Conservation (phyloP, 2,888 invertebrate species). For the Argyra leucocephala region DNA sequence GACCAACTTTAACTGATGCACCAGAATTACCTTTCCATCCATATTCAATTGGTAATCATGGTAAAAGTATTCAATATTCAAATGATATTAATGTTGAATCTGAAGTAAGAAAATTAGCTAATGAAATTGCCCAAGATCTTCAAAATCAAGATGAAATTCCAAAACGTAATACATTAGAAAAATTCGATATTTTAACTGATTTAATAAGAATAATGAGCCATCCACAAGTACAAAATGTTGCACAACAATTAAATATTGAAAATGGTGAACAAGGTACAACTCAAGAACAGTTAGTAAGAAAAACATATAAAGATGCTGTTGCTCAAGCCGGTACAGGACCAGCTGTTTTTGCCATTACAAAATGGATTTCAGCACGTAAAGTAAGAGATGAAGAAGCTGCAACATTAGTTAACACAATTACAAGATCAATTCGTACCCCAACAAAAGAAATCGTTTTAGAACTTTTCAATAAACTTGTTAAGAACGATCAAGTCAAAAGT, state of each 20-base stretch:
- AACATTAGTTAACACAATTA: conserved; percentile 45
- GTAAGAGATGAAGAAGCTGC: conserved; percentile 52
- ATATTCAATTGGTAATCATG: conserved; percentile 44
- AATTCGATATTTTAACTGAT: conserved; percentile 52
- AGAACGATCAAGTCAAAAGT: conserved; percentile 46
- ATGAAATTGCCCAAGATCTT: conserved; percentile 52
- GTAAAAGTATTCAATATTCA: conserved; percentile 40
- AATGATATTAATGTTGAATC: conserved; percentile 31
- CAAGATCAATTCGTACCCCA: conserved; percentile 20
- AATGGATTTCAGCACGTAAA: conserved; percentile 51
- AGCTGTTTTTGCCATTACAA: conserved; percentile 51
- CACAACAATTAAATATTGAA: conserved; percentile 31
- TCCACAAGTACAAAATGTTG: conserved; percentile 46
- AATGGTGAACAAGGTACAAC: conserved; percentile 44
- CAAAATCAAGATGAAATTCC: conserved; percentile 51
- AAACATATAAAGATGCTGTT: conserved; percentile 56
- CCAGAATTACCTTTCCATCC: conserved; percentile 46
- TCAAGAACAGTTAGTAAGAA: conserved; percentile 44
- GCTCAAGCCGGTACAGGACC: conserved; percentile 61
- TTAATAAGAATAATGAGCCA: conserved; percentile 53
- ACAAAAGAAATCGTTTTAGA: conserved; percentile 20
- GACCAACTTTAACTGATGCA: conserved; percentile 37
- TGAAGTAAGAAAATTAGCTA: conserved; percentile 39
- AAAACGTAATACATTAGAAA: conserved; percentile 51
- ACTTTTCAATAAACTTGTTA: conserved; percentile 44